Evolutionary conservation across 2,888 invertebrate genomes (phyloP), one percentile per base, ranked within the genome.

Genomic region (Asteroscopus sphinx): DNA sequence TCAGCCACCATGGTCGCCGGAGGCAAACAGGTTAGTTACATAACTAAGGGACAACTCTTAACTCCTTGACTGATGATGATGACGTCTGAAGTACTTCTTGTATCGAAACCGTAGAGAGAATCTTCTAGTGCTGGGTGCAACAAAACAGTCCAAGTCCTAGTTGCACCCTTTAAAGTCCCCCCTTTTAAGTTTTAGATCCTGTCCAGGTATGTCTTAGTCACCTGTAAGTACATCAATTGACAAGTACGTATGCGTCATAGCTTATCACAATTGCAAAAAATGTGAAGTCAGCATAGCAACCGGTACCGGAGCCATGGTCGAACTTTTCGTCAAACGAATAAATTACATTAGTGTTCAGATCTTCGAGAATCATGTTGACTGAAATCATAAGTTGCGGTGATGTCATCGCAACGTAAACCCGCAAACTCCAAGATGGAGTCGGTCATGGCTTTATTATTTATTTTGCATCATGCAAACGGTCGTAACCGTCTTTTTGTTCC

Each of bases 1-100:
- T 69, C 73, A 68, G 74, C 53, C 90, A 93, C 80, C 78, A 94
- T 94, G 94, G 94, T 95, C 68, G 94, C 94, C 81, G 94, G 94
- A 83, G 94, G 94, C 73, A 95, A 95, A 87, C 94, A 94, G 94
- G 94, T 95, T 88, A 77, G 81, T 82, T 75, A 72, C 65, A 47
- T 78, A 76, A 74, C 55, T 70, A 73, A 76, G 77, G 76, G 76
- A 78, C 77, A 60, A 76, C 68, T 62, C 65, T 68, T n/a, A 73
- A 64, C 71, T 69, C 42, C 51, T 47, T 21, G 16, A 46, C 44
- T 9, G 36, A 42, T 58, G 58, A 52, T 9, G 36, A 42, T 58
- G 58, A 52, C 51, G 46, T 44, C 51, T 35, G 25, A 39, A 15
- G 12, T 47, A 57, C 26, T 63, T 63, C 52, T 54, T 52, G 39